Evolutionary conservation across 2,888 invertebrate genomes (phyloP), one percentile per base, ranked within the genome.

Genomic region (Orchestes rusci): DNA sequence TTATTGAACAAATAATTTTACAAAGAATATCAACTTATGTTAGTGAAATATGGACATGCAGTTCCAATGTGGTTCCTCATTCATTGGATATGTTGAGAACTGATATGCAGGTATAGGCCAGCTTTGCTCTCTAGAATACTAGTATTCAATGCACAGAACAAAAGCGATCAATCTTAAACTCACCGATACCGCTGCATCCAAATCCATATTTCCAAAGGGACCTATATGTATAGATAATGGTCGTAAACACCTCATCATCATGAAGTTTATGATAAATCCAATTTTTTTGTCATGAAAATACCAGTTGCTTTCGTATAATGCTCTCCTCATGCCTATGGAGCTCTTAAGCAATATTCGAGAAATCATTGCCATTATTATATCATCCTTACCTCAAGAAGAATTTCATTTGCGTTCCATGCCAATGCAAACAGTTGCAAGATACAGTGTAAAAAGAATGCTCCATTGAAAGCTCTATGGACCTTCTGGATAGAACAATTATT

Each of bases 321-420:
- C 42, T 20, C 5, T 13, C 34, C 20, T 12, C 4, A 42, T 4
- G 2, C 33, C 33, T 8, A 15, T 23, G 4, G 27, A 27, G 18
- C 42, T 42, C 42, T 42, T n/a, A n/a, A n/a, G n/a, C n/a, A n/a
- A n/a, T n/a, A n/a, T n/a, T n/a, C n/a, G n/a, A n/a, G n/a, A n/a
- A n/a, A n/a, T n/a, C n/a, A n/a, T n/a, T n/a, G n/a, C n/a, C n/a
- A n/a, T n/a, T n/a, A n/a, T n/a, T n/a, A n/a, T n/a, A n/a, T n/a
- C n/a, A n/a, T n/a, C n/a, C n/a, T 30, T 36, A 46, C 47, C 43
- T 47, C 43, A n/a, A 43, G 19, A 2, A 47, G 17, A 15, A 48
- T 48, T 40, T 48, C 48, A 28, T 48, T 48, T 2, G 43, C 43
- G 31, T 48, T 48, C 48, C 48, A 48, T 13, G 43, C 39, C 17